Conservation (phyloP, 2,888 invertebrate species). For the Hyposoter dolosus region DNA sequence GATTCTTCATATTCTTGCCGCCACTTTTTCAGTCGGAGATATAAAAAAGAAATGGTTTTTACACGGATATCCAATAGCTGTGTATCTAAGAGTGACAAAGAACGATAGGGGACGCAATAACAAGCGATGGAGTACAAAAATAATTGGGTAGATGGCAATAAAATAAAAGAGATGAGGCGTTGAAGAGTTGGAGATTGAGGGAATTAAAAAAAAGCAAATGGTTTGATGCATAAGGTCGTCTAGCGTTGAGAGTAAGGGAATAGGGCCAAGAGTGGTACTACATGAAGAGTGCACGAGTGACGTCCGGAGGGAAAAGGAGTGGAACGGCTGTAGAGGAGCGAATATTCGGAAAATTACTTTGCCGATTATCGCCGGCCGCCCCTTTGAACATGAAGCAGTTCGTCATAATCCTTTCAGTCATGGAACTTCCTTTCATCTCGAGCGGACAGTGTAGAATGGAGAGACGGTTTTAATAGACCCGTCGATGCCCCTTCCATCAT, state of each 20-base stretch:
- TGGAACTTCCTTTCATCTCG: slow-evolving; percentile 70
- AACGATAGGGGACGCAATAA: not conserved
- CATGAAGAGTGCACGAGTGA: not conserved
- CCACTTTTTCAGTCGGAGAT: not conserved
- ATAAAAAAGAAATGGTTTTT: not conserved
- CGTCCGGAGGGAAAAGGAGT: not conserved
- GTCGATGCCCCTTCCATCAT: not conserved
- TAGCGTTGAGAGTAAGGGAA: slow-evolving; percentile 41
- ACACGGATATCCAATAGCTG: not conserved
- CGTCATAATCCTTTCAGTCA: slow-evolving; percentile 74
- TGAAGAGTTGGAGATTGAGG: slow-evolving; percentile 1
- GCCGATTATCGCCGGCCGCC: slow-evolving; percentile 72
- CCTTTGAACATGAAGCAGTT: slow-evolving; percentile 70
- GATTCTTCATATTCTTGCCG: not conserved
- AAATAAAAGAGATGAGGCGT: slow-evolving; percentile 21
- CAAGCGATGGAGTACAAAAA: slow-evolving; percentile 6
- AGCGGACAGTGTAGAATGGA: slow-evolving; percentile 57
- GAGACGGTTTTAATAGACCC: slow-evolving; percentile 66
- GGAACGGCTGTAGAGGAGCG: slow-evolving; percentile 26
- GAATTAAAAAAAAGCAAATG: slow-evolving; percentile 11
- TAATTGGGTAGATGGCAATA: slow-evolving; percentile 19
- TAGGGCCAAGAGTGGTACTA: not conserved
- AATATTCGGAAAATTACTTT: slow-evolving; percentile 74
- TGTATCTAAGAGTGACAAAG: not conserved
- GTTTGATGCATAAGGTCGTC: slow-evolving; percentile 38